These are phyloP conservation scores for Hydrozoanthus gracilis DNA, from an alignment of 92 coral and sea anemone species.

Conservation along the genomic window DNA sequence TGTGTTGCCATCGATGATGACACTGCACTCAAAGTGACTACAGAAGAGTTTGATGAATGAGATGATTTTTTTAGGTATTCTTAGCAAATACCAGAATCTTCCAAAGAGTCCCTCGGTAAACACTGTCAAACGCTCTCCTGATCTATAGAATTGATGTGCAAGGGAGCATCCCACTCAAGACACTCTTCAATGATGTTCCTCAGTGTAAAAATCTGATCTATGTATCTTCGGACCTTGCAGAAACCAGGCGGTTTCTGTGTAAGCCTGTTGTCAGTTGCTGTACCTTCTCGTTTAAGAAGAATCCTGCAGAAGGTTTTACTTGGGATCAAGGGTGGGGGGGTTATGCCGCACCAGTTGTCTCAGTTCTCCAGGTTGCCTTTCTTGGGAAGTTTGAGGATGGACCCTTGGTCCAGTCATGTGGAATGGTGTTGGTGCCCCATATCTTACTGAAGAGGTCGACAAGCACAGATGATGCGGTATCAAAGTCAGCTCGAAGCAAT, in stretches of 20 bases:
- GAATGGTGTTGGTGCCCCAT: too few species aligned
- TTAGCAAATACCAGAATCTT: background rate
- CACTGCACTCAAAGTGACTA: constrained; percentile 33
- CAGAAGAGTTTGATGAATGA: constrained; percentile 19
- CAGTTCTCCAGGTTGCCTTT: background rate
- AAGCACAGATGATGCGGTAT: too few species aligned
- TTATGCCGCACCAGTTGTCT: constrained; percentile 37
- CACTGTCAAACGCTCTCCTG: background rate
- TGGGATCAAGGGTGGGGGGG: constrained; percentile 13
- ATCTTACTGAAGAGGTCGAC: too few species aligned
- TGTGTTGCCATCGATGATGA: constrained; percentile 14
- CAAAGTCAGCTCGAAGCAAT: constrained; percentile 16
- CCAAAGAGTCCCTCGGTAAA: background rate
- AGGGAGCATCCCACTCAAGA: background rate
- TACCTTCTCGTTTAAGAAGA: too few species aligned
- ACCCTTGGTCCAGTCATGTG: background rate
- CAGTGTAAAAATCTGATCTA: background rate
- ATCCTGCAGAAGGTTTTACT: background rate
- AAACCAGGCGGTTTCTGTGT: constrained; percentile 15
- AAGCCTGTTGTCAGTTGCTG: background rate
- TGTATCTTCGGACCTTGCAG: constrained; percentile 12
- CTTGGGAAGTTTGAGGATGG: too few species aligned
- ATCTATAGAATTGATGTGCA: constrained; percentile 45
- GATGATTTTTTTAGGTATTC: constrained; percentile 5
- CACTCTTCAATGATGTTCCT: constrained; percentile 46